phyloP scores from a whole-genome alignment of 2,797 vertebrate species.

The Falco biarmicus region DNA sequence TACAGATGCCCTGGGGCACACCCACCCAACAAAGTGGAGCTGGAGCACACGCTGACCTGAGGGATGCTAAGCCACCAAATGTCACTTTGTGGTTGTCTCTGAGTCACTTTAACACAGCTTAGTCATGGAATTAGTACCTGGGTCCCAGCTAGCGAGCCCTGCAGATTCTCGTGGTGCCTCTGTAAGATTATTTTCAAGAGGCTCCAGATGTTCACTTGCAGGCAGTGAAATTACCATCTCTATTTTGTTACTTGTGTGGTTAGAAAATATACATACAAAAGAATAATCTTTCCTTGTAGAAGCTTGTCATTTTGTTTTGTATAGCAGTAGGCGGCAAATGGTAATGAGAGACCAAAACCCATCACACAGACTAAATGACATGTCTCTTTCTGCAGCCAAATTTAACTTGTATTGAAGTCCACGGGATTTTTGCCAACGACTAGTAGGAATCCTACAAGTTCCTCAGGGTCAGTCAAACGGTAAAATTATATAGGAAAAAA shows the following conservation, averaged over 20 bases:
- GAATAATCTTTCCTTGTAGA: constrained; percentile 22
- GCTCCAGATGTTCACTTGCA: not conserved
- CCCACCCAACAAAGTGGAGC: rapidly evolving
- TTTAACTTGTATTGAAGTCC: constrained; percentile 1
- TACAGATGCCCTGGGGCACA: not conserved
- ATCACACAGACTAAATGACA: constrained; percentile 18
- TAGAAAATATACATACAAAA: not conserved
- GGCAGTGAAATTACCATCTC: not conserved
- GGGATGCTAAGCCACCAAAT: not conserved
- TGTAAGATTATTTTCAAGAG: constrained; percentile 8
- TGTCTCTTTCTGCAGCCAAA: not conserved
- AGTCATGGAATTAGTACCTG: not conserved
- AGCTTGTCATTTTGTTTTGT: constrained; percentile 37
- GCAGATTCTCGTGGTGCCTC: not conserved
- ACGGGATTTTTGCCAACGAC: not conserved
- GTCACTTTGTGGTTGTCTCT: not conserved
- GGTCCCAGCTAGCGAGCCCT: not conserved
- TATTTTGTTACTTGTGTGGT: constrained; percentile 8
- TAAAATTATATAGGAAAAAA: not conserved
- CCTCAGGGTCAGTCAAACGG: not conserved
- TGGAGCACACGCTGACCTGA: not conserved
- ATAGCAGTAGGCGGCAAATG: not conserved
- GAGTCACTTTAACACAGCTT: not conserved
- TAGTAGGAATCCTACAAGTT: not conserved
- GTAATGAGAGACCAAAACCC: constrained; percentile 9